Evolutionary conservation across 2,797 vertebrate species (phyloP).

Genomic region (Merluccius polli): DNA sequence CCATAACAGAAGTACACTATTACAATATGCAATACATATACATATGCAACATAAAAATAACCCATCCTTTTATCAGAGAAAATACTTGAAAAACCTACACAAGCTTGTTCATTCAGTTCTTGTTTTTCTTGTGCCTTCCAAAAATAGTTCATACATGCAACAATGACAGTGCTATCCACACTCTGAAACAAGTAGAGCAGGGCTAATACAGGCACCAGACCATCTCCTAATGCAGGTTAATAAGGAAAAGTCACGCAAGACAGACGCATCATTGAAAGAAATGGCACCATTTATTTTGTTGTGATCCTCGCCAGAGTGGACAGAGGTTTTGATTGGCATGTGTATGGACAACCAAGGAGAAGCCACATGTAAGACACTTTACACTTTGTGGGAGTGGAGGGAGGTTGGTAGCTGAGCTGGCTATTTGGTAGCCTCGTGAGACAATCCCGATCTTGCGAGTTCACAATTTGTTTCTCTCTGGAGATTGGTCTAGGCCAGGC

Average conservation of each 20-base stretch:
- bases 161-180: neutral
- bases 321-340: too few species aligned
- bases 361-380: neutral
- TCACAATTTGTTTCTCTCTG: too few species aligned
- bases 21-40: too few species aligned
- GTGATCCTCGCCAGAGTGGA: too few species aligned
- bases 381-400: neutral
- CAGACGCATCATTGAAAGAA: too few species aligned
- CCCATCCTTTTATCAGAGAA: neutral
- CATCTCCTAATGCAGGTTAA: neutral
- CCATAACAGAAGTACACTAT: neutral
- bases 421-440: too few species aligned
- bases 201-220: neutral
- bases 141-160: neutral
- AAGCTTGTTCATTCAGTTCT: neutral
- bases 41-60: neutral
- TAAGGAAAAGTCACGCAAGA: too few species aligned
- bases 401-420: neutral
- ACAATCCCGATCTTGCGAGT: too few species aligned
- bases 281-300: too few species aligned
- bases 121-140: neutral
- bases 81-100: neutral
- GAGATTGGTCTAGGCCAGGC: too few species aligned
- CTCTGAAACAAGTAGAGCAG: neutral
- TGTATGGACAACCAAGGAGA: too few species aligned